phyloP scores from a whole-genome alignment of 1,140 invertebrate species.

The Hycleus cichorii region DNA sequence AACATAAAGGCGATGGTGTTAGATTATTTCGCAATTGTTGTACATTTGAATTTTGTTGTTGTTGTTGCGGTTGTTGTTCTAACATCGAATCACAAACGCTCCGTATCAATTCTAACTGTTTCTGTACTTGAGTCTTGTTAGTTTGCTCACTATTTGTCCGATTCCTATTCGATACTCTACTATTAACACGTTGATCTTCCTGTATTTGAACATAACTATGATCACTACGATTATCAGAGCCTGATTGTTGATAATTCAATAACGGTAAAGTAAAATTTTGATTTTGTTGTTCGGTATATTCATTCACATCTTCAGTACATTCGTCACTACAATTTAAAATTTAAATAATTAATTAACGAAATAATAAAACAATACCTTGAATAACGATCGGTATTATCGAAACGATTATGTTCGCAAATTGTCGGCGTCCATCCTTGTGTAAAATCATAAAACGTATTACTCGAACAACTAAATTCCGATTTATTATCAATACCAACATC shows the following conservation, averaged over 20 bases:
- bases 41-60: slow-evolving; percentile 18
- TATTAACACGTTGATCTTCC: neutral
- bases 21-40: slow-evolving; percentile 36
- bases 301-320: slow-evolving; percentile 28
- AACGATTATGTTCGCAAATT: slow-evolving; percentile 2
- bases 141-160: slow-evolving; percentile 15
- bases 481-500: slow-evolving; percentile 33
- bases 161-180: neutral
- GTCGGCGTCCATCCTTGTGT: slow-evolving; percentile 9
- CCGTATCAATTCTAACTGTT: slow-evolving; percentile 38
- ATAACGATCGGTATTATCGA: slow-evolving; percentile 25
- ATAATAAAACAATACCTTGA: slow-evolving; percentile 25
- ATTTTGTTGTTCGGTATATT: slow-evolving; percentile 33
- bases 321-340: slow-evolving; percentile 29
- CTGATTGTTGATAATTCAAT: slow-evolving; percentile 20
- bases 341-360: neutral
- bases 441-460: slow-evolving; percentile 7
- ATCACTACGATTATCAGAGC: slow-evolving; percentile 1
- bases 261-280: slow-evolving; percentile 16
- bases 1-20: slow-evolving; percentile 34
- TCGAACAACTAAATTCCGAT: slow-evolving; percentile 29
- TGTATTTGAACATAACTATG: neutral
- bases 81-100: slow-evolving; percentile 39
- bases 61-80: slow-evolving; percentile 23
- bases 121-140: slow-evolving; percentile 27